Conservation (phyloP, 2,113 vertebrate species). For the Lonchura striata region DNA sequence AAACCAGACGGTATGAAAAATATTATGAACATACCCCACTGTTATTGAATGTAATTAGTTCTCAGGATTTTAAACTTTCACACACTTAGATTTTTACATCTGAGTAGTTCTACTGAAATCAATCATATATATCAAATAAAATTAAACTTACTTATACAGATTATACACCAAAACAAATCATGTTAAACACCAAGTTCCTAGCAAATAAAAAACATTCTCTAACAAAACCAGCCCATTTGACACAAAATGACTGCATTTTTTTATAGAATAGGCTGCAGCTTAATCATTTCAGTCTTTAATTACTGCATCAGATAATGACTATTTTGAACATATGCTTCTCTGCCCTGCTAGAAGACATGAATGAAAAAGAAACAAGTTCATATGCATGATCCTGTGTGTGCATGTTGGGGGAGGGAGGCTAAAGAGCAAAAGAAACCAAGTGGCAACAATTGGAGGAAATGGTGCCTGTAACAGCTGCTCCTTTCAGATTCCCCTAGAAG, state of each 20-base stretch:
- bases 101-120: background rate
- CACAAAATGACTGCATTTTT: background rate
- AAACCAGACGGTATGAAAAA: background rate
- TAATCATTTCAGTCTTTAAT: constrained; percentile 72
- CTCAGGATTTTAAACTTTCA: background rate
- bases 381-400: constrained; percentile 74
- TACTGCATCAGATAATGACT: constrained; percentile 79
- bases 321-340: constrained; percentile 84
- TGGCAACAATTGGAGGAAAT: constrained; percentile 82
- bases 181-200: background rate
- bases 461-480: constrained; percentile 86
- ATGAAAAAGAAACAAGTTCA: constrained; percentile 79
- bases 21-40: background rate
- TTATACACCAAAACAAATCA: constrained; percentile 24
- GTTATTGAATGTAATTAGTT: background rate
- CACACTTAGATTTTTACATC: background rate
- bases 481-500: constrained; percentile 84
- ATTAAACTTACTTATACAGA: constrained; percentile 30
- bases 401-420: constrained; percentile 31
- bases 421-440: constrained; percentile 41
- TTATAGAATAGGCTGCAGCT: constrained; percentile 5
- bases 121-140: constrained; percentile 3
- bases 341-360: constrained; percentile 67
- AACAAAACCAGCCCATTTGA: background rate
- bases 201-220: background rate